Conservation (phyloP, 2,888 invertebrate species). For the Alitta virens region DNA sequence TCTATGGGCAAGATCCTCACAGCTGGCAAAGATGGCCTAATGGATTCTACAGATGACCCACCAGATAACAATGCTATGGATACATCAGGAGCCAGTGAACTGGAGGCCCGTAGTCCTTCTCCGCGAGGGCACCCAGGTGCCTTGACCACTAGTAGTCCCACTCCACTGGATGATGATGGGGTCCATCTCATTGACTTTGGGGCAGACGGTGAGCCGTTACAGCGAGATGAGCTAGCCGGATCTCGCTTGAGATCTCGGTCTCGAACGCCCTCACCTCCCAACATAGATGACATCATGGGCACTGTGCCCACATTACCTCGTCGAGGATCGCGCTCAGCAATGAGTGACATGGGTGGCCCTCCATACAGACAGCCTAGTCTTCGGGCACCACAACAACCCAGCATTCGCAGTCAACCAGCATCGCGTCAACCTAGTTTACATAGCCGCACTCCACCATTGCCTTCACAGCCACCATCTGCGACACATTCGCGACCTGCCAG, state of each 20-base stretch:
- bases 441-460: not conserved
- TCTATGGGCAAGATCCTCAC: constrained; percentile 14
- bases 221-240: not conserved
- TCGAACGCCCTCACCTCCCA: constrained; percentile 10
- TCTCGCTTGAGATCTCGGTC: not conserved
- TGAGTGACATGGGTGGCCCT: not conserved
- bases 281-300: constrained; percentile 15
- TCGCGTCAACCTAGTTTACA: not conserved
- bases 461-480: not conserved
- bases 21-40: constrained; percentile 11
- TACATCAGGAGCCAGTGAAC: constrained; percentile 2
- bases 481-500: no score
- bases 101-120: constrained; percentile 10
- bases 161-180: constrained; percentile 17
- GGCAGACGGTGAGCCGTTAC: constrained; percentile 11
- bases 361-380: not conserved
- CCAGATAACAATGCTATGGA: not conserved
- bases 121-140: constrained; percentile 13
- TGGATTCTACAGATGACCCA: constrained; percentile 15
- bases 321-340: constrained; percentile 5
- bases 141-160: constrained; percentile 4
- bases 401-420: not conserved
- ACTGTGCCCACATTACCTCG: constrained; percentile 11
- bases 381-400: not conserved
- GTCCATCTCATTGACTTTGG: constrained; percentile 29